Evolutionary conservation across 2,888 invertebrate species (phyloP).

Genomic region (Hecatera dysodea): DNA sequence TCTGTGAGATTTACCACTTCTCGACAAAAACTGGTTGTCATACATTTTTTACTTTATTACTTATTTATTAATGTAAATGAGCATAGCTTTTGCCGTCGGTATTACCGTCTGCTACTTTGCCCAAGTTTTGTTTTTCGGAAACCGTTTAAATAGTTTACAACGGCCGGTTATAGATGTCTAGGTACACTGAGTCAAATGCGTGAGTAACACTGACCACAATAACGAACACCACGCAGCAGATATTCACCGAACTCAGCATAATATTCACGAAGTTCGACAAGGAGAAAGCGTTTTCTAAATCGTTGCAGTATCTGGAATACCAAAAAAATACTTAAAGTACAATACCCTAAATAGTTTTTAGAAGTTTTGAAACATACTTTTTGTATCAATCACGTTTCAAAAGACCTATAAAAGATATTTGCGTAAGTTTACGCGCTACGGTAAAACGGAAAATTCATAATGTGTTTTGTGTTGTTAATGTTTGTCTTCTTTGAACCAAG

Average conservation of each 20-base stretch:
- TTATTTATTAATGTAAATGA: not conserved
- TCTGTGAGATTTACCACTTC: too few relatives aligned
- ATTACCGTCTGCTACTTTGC: not conserved
- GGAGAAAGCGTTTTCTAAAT: conserved; percentile 85
- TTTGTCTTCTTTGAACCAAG: conserved; percentile 41
- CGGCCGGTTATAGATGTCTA: conserved; percentile 23
- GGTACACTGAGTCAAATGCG: conserved; percentile 33
- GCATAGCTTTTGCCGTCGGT: not conserved
- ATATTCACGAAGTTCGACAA: conserved; percentile 84
- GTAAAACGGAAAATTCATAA: conserved; percentile 39
- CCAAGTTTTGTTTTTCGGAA: not conserved
- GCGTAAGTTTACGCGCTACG: conserved; percentile 39
- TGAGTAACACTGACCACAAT: conserved; percentile 80
- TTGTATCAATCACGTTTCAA: conserved; percentile 53
- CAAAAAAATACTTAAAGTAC: conserved; percentile 59
- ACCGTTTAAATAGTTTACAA: conserved; percentile 12
- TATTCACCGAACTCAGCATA: conserved; percentile 85
- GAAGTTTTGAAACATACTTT: conserved; percentile 40
- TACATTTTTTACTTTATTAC: too few relatives aligned
- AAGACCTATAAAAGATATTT: conserved; percentile 31
- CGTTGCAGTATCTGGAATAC: conserved; percentile 82
- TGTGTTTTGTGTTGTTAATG: conserved; percentile 49
- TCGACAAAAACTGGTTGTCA: too few relatives aligned
- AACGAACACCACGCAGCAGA: conserved; percentile 87
- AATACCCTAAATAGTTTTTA: conserved; percentile 37